phyloP scores from a whole-genome alignment of 2,797 vertebrate species.

The Nasua narica region DNA sequence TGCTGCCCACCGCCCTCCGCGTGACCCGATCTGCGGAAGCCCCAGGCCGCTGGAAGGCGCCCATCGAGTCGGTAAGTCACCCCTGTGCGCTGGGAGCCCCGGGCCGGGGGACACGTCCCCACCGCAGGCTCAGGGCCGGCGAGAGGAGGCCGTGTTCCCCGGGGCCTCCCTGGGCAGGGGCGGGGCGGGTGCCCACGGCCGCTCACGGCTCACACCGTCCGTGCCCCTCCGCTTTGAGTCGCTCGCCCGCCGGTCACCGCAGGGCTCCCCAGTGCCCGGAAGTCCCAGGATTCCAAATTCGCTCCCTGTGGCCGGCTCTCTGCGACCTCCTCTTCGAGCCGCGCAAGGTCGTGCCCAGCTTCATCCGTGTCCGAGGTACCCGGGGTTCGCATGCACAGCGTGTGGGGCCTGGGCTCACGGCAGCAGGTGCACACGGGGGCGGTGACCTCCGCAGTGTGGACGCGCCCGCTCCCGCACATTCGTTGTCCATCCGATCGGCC shows the following conservation, averaged over 20 bases:
- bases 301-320: accelerated
- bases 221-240: accelerated
- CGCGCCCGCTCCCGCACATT: accelerated
- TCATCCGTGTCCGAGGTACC: too few relatives aligned
- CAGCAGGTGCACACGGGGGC: accelerated
- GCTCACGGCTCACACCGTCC: accelerated
- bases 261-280: accelerated
- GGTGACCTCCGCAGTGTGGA: not conserved
- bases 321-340: too few relatives aligned
- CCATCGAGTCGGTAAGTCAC: accelerated
- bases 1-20: not conserved
- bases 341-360: not conserved
- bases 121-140: not conserved
- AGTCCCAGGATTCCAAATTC: not conserved
- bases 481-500: too few relatives aligned
- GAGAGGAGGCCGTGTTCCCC: not conserved
- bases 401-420: not conserved
- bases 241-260: accelerated
- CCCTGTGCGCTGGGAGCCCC: not conserved
- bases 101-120: not conserved
- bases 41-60: not conserved
- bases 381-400: not conserved
- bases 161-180: not conserved
- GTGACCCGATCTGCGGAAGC: not conserved
- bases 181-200: too few relatives aligned